Evolutionary conservation across 2,113 vertebrate species (phyloP), one percentile per base, ranked within the genome.

Genomic region (Lophura nycthemera): DNA sequence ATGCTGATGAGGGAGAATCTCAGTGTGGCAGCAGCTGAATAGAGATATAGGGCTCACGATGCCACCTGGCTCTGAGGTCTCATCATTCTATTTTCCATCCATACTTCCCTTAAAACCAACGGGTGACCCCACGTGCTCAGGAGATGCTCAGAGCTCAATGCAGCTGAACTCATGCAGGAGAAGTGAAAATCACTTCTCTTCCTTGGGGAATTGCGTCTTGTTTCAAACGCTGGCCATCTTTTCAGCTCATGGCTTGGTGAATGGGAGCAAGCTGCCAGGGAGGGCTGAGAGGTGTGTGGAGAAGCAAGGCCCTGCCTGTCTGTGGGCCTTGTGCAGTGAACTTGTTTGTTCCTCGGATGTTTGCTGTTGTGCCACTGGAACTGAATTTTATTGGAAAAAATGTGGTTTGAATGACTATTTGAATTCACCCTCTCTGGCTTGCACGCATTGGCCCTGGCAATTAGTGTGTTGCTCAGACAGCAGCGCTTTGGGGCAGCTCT

Each of bases 221-320:
- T 86, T n/a, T 93, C 56, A 29, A 69, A 45, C 52, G 47, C 52
- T 57, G 20, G 40, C 72, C 69, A 65, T 86, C 30, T 57, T 82
- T 92, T 8, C 17, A 45, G 60, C 45, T 57, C 56, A 60, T 95
- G 79, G 36, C 61, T 86, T 83, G 67, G 75, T 86, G 95, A 89
- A 85, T 21, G 16, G 82, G 47, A 81, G 76, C 80, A 88, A 88
- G 78, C 50, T 63, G 67, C 24, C 54, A 48, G 85, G 7, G 52
- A 52, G 63, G 70, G 21, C 57, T 84, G 74, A 64, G 9, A 1
- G 13, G 21, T 27, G 6, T 43, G 60, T 25, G 61, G 24, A 64
- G 77, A 64, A 24, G 83, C 24, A 30, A 70, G 47, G 47, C 43
- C 32, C 45, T 91, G 75, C 1, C 45, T 93, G 87, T 67, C 52